Conservation (phyloP, 2,797 vertebrate genomes). For the Hipposideros larvatus region DNA sequence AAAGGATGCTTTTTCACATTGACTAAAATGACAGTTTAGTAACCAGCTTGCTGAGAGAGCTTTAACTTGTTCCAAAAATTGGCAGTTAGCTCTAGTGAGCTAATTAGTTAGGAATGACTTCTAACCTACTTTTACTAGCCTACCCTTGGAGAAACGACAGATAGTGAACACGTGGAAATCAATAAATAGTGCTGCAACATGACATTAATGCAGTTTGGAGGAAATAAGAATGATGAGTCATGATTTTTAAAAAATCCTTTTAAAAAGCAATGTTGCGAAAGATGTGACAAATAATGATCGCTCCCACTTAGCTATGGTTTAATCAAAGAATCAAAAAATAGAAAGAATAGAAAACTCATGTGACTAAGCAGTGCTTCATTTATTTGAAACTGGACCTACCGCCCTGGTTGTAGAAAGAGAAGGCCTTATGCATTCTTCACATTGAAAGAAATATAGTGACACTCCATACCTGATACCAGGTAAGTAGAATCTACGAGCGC, state of each 20-base stretch:
- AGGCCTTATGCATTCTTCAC: background rate
- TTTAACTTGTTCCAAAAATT: background rate
- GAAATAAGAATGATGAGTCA: background rate
- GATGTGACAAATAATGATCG: background rate
- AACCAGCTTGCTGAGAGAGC: background rate
- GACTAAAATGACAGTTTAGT: background rate
- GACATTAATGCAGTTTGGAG: background rate
- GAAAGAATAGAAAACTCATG: background rate
- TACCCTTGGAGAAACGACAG: slow-evolving; percentile 24
- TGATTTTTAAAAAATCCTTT: slow-evolving; percentile 43
- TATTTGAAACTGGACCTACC: background rate
- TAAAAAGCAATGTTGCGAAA: background rate
- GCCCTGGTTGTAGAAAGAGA: background rate
- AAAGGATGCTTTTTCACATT: slow-evolving; percentile 4
- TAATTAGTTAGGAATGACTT: background rate
- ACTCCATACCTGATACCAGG: background rate
- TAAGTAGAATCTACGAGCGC: background rate
- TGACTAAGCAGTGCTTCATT: background rate
- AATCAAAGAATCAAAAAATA: slow-evolving; percentile 34
- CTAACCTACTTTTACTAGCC: slow-evolving; percentile 24
- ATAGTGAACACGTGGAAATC: slow-evolving; percentile 38
- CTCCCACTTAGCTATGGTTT: background rate
- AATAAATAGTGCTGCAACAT: background rate
- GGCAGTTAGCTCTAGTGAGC: slow-evolving; percentile 42
- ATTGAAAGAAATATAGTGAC: background rate